Evolutionary conservation across 2,797 vertebrate genomes (phyloP).

Genomic region (Syndactyla subalaris): DNA sequence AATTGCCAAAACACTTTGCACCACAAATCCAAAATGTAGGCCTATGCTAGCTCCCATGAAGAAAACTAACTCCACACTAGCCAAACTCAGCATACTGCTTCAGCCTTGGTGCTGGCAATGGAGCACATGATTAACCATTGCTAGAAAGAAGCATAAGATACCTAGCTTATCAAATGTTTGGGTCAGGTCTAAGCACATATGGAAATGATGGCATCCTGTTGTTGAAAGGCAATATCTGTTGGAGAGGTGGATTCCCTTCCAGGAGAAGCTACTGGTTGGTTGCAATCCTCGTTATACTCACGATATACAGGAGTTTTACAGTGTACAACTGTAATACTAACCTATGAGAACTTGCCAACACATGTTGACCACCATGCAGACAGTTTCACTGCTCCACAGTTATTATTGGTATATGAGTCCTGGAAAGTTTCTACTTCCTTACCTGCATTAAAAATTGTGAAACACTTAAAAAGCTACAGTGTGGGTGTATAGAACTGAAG

Average conservation of each 20-base stretch:
- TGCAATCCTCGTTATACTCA: neutral
- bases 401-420: neutral
- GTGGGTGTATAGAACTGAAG: neutral
- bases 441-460: neutral
- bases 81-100: neutral
- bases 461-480: neutral
- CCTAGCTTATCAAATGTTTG: neutral
- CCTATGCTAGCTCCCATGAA: neutral
- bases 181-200: neutral
- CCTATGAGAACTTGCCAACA: neutral
- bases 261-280: neutral
- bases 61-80: neutral
- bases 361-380: neutral
- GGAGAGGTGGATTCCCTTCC: neutral
- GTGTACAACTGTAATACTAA: neutral
- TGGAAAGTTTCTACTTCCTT: neutral
- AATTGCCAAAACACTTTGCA: neutral
- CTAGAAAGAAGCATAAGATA: neutral
- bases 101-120: neutral
- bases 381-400: neutral
- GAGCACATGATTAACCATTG: neutral
- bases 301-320: neutral
- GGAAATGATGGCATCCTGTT: neutral
- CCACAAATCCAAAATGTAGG: neutral
- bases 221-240: neutral